Percentiles rank a stretch among this genome's conserved stretches.
Evolutionary conservation across 2,797 vertebrate species (phyloP).

Genomic region (Coluber constrictor): DNA sequence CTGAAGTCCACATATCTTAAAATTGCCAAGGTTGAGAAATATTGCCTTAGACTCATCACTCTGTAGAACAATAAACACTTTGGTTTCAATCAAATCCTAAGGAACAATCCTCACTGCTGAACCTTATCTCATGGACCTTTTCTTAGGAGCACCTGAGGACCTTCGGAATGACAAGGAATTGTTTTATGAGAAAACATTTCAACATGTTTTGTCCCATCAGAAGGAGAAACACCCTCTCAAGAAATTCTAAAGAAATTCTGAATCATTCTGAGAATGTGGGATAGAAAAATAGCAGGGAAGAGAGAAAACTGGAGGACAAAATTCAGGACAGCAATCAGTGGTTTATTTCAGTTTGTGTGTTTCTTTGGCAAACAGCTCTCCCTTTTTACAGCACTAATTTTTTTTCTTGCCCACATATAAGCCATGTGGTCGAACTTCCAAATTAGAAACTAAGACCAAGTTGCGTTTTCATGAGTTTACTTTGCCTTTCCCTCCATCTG

Average conservation of each 20-base stretch:
- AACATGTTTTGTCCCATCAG: neutral
- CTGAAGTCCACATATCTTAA: neutral
- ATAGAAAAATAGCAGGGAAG: neutral
- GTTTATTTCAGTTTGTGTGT: neutral
- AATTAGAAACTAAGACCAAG: neutral
- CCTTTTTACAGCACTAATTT: neutral
- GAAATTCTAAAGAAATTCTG: neutral
- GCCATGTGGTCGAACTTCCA: fast-evolving
- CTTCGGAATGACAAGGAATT: neutral
- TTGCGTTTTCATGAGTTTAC: neutral
- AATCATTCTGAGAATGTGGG: neutral
- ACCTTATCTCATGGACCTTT: neutral
- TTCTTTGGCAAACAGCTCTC: neutral
- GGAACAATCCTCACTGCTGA: neutral
- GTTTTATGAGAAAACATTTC: neutral
- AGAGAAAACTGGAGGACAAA: neutral
- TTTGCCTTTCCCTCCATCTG: conserved; percentile 44
- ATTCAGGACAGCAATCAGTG: neutral
- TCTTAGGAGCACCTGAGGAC: neutral
- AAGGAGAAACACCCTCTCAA: neutral
- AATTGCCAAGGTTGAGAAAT: neutral
- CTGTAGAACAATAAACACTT: neutral
- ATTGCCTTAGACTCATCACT: neutral
- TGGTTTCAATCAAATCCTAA: neutral
- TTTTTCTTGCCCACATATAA: neutral